These are phyloP conservation scores for Eutrigla gurnardus DNA, from an alignment of 2,797 vertebrate species.

Conservation along the genomic window DNA sequence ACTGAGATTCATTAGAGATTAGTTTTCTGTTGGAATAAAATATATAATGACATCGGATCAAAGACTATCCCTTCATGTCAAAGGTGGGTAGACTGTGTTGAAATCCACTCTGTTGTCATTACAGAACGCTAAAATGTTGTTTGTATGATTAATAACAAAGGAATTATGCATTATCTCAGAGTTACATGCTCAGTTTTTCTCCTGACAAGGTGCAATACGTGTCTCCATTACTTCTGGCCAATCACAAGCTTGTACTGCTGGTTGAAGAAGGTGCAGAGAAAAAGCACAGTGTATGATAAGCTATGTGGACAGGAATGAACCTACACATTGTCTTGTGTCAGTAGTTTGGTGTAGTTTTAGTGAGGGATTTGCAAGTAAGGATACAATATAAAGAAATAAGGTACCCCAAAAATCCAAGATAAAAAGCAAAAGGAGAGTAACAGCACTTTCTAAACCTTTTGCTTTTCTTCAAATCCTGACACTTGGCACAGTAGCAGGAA, in stretches of 20 bases:
- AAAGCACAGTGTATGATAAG: not conserved
- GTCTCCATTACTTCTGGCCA: not conserved
- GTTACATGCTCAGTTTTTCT: not conserved
- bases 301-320: not conserved
- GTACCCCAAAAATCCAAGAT: not conserved
- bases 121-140: fast-evolving
- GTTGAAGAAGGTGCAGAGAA: not conserved
- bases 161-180: not conserved
- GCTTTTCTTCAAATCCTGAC: not conserved
- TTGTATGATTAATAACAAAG: not conserved
- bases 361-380: constrained; percentile 1
- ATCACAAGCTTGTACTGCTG: not conserved
- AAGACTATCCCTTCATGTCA: not conserved
- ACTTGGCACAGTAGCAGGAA: constrained; percentile 8
- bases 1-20: not conserved
- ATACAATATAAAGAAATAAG: constrained; percentile 4
- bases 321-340: not conserved
- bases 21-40: not conserved
- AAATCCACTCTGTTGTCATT: not conserved
- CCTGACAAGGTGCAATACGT: not conserved
- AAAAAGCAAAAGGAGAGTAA: not conserved
- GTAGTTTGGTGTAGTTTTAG: constrained; percentile 7
- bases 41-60: not conserved
- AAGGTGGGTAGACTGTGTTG: not conserved
- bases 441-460: constrained; percentile 1